Conservation (phyloP, 2,113 vertebrate genomes). For the Hemiprocne comata region DNA sequence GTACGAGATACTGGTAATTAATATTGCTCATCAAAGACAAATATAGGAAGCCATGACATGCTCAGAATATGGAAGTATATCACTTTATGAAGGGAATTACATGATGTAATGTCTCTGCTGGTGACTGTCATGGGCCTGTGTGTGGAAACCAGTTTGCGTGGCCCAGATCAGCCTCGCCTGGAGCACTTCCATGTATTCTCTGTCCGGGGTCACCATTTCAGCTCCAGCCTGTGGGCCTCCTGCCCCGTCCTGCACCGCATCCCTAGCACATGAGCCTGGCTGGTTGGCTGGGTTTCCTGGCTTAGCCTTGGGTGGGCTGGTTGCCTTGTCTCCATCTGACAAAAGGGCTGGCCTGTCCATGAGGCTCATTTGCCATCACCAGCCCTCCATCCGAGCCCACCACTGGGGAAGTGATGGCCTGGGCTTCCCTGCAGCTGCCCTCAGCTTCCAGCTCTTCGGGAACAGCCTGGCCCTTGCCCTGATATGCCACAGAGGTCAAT, state of each 20-base stretch:
- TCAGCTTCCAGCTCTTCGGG: accelerated
- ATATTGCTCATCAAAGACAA: not conserved
- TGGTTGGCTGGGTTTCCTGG: not conserved
- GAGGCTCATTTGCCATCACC: not conserved
- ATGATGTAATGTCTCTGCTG: not conserved
- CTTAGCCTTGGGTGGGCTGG: not conserved
- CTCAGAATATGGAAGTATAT: not conserved
- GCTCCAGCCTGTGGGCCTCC: not conserved
- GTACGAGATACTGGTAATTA: not conserved
- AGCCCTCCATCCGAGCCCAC: accelerated
- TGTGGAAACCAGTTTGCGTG: not conserved
- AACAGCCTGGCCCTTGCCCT: not conserved
- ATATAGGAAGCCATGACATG: not conserved
- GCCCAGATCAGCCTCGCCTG: not conserved
- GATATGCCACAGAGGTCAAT: not conserved
- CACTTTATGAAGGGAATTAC: not conserved
- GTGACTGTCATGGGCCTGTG: not conserved
- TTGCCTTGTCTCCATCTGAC: not conserved
- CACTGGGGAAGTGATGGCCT: accelerated
- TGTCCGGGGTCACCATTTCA: not conserved
- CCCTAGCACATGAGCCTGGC: accelerated
- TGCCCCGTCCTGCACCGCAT: not conserved
- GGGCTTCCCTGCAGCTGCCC: not conserved
- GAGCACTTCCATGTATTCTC: not conserved
- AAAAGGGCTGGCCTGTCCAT: not conserved